A percentile compares a stretch with the other conserved stretches of the same genome.
phyloP scores from a whole-genome alignment of 2,888 invertebrate genomes.

The Heliothis peltigera region DNA sequence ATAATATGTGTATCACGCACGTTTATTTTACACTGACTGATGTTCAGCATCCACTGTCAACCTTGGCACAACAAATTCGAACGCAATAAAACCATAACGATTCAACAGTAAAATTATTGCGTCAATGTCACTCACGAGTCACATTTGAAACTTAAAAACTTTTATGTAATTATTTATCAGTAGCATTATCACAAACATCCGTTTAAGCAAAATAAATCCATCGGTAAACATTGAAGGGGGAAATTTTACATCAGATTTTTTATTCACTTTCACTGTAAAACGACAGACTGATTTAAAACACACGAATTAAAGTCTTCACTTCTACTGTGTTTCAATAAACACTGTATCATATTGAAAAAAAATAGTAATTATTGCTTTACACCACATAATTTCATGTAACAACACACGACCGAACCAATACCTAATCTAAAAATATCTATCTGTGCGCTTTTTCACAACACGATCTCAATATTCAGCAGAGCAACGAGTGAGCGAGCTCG shows the following conservation, averaged over 20 bases:
- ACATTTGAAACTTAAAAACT: slow-evolving; percentile 16
- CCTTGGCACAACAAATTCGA: slow-evolving; percentile 80
- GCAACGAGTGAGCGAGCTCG: slow-evolving; percentile 75
- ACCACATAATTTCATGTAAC: slow-evolving; percentile 60
- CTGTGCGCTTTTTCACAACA: slow-evolving; percentile 74
- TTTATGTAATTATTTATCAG: slow-evolving; percentile 51
- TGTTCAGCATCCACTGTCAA: slow-evolving; percentile 73
- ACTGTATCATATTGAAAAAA: slow-evolving; percentile 32
- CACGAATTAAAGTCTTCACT: slow-evolving; percentile 64
- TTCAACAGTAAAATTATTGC: slow-evolving; percentile 47
- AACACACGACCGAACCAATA: slow-evolving; percentile 68
- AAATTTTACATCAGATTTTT: slow-evolving; percentile 73
- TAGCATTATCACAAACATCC: slow-evolving; percentile 55
- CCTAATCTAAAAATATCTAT: slow-evolving; percentile 77
- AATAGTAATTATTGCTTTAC: slow-evolving; percentile 22
- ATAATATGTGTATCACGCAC: slow-evolving; percentile 76
- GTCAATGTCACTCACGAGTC: slow-evolving; percentile 18
- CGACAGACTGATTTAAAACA: slow-evolving; percentile 64
- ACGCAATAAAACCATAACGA: slow-evolving; percentile 62
- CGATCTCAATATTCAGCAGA: slow-evolving; percentile 79
- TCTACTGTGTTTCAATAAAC: slow-evolving; percentile 40
- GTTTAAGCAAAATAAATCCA: slow-evolving; percentile 72
- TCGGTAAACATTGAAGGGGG: slow-evolving; percentile 69
- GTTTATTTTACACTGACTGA: slow-evolving; percentile 71
- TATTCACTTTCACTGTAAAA: slow-evolving; percentile 78